A percentile compares a stretch with the other conserved stretches of the same genome.
Evolutionary conservation across 2,113 vertebrate species (phyloP).

Genomic region (Urocolius indicus): DNA sequence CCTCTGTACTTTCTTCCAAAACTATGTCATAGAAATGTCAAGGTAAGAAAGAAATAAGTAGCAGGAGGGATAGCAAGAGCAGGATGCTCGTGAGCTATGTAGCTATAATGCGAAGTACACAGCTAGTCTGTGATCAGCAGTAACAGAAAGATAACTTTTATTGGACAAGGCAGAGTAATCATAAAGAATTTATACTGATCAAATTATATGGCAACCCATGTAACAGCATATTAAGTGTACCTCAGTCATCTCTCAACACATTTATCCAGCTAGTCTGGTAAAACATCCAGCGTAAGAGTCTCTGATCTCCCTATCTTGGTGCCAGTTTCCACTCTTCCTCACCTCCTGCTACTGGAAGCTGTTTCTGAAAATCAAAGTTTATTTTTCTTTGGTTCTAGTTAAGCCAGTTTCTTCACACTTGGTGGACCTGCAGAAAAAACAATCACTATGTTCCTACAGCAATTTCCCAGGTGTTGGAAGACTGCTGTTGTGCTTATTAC

Average conservation of each 20-base stretch:
- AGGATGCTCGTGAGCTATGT: background rate
- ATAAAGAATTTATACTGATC: background rate
- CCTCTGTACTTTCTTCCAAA: background rate
- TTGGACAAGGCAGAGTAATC: background rate
- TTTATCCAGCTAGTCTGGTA: background rate
- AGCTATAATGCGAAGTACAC: background rate
- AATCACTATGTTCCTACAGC: background rate
- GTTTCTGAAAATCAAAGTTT: background rate
- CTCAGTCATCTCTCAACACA: background rate
- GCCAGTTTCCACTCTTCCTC: background rate
- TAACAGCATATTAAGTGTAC: background rate
- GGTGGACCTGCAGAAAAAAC: background rate
- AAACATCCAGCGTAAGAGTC: accelerated
- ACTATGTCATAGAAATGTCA: background rate
- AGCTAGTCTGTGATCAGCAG: background rate
- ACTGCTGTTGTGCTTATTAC: background rate
- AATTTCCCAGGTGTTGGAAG: background rate
- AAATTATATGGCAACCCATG: background rate
- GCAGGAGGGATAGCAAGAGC: background rate
- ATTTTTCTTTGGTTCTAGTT: background rate
- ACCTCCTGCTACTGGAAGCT: background rate
- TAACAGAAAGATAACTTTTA: background rate
- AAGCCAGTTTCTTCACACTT: background rate
- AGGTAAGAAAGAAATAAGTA: background rate
- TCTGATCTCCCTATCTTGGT: background rate